phyloP scores from a whole-genome alignment of 2,888 invertebrate genomes.

The Rhodophaea formosa region DNA sequence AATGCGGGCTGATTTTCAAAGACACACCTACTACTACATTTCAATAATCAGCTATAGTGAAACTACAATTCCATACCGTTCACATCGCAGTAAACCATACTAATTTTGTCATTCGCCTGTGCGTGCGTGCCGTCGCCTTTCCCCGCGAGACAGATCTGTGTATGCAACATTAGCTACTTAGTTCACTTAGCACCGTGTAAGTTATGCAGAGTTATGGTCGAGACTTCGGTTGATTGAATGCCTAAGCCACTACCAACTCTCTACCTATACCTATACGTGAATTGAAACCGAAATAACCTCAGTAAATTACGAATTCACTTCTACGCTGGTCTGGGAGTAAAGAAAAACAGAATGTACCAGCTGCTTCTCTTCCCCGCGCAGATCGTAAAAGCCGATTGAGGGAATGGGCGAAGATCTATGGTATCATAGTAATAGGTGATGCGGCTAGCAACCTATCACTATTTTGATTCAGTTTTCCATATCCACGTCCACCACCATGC shows the following conservation, averaged over 20 bases:
- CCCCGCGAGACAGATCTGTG: slow-evolving; percentile 1
- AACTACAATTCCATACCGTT: slow-evolving; percentile 7
- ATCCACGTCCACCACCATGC: too few relatives aligned
- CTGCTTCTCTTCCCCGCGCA: too few relatives aligned
- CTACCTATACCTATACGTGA: too few relatives aligned
- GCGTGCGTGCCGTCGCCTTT: slow-evolving; percentile 9
- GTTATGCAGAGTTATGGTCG: slow-evolving; percentile 11
- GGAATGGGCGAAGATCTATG: too few relatives aligned
- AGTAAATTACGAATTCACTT: too few relatives aligned
- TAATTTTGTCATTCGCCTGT: slow-evolving; percentile 11
- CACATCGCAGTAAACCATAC: slow-evolving; percentile 5
- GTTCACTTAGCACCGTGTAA: slow-evolving; percentile 3
- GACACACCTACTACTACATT: neutral
- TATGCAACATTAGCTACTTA: slow-evolving; percentile 11
- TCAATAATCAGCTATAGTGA: slow-evolving; percentile 5
- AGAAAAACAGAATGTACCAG: too few relatives aligned
- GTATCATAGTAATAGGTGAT: too few relatives aligned
- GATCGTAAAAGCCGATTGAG: too few relatives aligned
- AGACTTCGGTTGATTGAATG: neutral
- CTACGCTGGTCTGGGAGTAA: too few relatives aligned
- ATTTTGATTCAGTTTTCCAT: too few relatives aligned
- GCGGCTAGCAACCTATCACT: too few relatives aligned
- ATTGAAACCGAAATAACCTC: too few relatives aligned
- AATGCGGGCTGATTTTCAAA: slow-evolving; percentile 5
- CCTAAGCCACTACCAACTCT: neutral